Evolutionary conservation across 2,797 vertebrate genomes (phyloP).

Genomic region (Strix occidentalis): DNA sequence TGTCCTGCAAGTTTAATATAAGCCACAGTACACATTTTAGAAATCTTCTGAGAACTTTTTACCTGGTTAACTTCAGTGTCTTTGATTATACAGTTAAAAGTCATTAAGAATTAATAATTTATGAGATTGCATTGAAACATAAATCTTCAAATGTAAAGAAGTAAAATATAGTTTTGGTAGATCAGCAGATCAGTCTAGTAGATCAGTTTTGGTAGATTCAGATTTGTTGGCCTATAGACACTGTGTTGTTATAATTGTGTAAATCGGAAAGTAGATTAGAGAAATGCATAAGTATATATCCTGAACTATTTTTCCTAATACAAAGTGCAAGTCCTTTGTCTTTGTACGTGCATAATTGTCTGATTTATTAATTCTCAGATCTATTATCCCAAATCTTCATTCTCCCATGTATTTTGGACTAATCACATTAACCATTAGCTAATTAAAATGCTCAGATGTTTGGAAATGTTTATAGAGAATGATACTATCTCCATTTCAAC

Average conservation of each 20-base stretch:
- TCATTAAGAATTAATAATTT: not conserved
- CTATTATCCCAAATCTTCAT: not conserved
- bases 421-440: not conserved
- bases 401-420: not conserved
- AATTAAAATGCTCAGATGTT: conserved; percentile 8
- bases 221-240: not conserved
- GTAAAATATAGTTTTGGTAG: not conserved
- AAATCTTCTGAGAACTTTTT: not conserved
- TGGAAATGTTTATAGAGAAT: not conserved
- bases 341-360: not conserved
- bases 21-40: not conserved
- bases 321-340: not conserved
- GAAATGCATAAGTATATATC: not conserved
- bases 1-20: not conserved
- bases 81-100: not conserved
- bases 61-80: not conserved
- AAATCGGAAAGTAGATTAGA: not conserved
- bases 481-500: not conserved
- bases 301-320: not conserved
- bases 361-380: not conserved
- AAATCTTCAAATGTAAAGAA: not conserved
- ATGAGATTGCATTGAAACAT: not conserved
- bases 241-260: not conserved
- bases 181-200: not conserved
- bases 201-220: not conserved